A percentile compares a stretch with the other conserved stretches of the same genome.
Evolutionary conservation across 2,888 invertebrate genomes (phyloP).

Genomic region (Leucophenga maculata): DNA sequence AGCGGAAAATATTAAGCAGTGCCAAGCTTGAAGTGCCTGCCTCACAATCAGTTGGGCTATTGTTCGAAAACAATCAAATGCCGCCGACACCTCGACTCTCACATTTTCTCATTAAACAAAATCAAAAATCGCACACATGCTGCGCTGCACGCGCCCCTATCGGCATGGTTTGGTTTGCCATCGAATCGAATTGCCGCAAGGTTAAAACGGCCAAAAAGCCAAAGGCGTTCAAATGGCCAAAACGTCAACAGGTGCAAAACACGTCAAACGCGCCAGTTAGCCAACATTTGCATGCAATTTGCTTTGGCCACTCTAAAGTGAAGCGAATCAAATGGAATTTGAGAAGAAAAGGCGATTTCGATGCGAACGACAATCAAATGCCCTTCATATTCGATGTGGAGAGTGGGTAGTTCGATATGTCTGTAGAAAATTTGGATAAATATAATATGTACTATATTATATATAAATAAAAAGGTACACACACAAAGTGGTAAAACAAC

Average conservation of each 20-base stretch:
- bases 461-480: too few species aligned
- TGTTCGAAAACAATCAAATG: background rate
- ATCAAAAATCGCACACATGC: background rate
- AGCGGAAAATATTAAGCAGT: constrained; percentile 9
- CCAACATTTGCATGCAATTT: background rate
- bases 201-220: too few species aligned
- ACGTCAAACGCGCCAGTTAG: background rate
- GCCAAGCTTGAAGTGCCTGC: constrained; percentile 11
- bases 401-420: too few species aligned
- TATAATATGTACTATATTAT: too few species aligned
- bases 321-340: background rate
- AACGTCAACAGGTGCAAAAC: constrained; percentile 15
- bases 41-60: constrained; percentile 16
- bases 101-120: background rate
- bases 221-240: background rate
- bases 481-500: too few species aligned
- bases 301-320: constrained; percentile 6
- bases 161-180: background rate
- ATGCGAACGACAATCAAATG: too few species aligned
- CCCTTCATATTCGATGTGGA: too few species aligned
- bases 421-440: too few species aligned
- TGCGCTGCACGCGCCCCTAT: background rate
- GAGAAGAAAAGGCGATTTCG: too few species aligned
- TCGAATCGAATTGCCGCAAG: too few species aligned
- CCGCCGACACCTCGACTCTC: background rate